Evolutionary conservation across 2,888 invertebrate species (phyloP).

Genomic region (Aphidius colemani): DNA sequence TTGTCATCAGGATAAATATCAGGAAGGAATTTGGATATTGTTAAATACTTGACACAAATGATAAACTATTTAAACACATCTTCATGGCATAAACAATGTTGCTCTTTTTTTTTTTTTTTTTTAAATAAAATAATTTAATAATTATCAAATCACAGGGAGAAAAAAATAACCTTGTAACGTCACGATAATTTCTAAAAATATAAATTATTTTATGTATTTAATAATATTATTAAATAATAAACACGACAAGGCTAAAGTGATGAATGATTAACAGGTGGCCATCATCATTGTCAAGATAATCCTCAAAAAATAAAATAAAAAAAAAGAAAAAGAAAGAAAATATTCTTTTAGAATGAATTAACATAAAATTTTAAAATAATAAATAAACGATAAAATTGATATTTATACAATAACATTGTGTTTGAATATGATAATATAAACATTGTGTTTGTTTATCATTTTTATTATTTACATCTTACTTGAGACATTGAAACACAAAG

Average conservation of each 20-base stretch:
- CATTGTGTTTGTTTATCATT: background rate
- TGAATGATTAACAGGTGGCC: too few species aligned
- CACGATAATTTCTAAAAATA: background rate
- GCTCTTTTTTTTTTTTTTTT: too few species aligned
- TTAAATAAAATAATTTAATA: too few species aligned
- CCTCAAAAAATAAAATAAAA: background rate
- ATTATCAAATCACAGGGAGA: constrained; percentile 5
- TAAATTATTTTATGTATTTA: background rate
- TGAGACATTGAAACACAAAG: background rate
- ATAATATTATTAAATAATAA: too few species aligned
- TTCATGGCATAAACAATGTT: background rate
- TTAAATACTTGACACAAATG: background rate
- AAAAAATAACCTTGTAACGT: constrained; percentile 1
- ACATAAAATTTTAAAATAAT: background rate
- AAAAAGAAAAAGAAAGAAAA: background rate
- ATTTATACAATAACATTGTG: background rate
- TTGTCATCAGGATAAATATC: background rate
- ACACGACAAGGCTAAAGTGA: too few species aligned
- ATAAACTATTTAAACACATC: background rate
- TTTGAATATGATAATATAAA: background rate
- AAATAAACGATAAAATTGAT: background rate
- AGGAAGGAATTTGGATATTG: constrained; percentile 11
- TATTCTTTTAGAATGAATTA: background rate
- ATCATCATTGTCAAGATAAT: too few species aligned
- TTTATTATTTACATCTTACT: constrained; percentile 1